These are phyloP conservation scores for Lacanobia oleracea DNA, from an alignment of 2,888 invertebrate species.

Conservation along the genomic window DNA sequence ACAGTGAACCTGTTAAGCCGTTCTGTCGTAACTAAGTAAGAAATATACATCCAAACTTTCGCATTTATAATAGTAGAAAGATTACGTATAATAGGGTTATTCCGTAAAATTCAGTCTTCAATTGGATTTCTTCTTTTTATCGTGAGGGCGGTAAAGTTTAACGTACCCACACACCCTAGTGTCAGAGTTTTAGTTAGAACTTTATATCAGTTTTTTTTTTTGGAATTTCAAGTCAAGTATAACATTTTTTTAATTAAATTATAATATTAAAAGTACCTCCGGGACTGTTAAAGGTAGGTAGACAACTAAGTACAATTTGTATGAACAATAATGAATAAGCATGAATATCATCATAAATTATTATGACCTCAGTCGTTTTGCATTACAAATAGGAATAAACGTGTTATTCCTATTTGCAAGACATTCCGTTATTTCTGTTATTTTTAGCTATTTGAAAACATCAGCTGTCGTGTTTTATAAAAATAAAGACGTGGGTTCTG, in stretches of 20 bases:
- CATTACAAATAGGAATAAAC: conserved; percentile 13
- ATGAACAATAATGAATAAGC: conserved; percentile 9
- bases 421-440: conserved; percentile 22
- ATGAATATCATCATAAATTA: conserved; percentile 6
- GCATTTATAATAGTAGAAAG: too few relatives aligned
- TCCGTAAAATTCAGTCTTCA: too few relatives aligned
- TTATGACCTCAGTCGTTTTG: conserved; percentile 25
- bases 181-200: too few relatives aligned
- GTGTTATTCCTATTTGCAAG: not conserved
- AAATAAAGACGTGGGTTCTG: not conserved
- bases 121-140: too few relatives aligned
- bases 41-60: too few relatives aligned
- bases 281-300: not conserved
- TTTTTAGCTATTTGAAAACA: conserved; percentile 15
- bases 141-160: too few relatives aligned
- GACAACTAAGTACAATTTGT: not conserved
- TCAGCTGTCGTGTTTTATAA: not conserved
- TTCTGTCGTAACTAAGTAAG: too few relatives aligned
- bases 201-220: too few relatives aligned
- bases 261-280: not conserved
- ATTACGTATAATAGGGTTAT: too few relatives aligned
- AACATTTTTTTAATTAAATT: not conserved
- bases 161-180: too few relatives aligned
- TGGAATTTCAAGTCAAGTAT: too few relatives aligned
- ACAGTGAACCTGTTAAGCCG: too few relatives aligned